phyloP scores from a whole-genome alignment of 1,140 invertebrate species.

The Archegozetes longisetosus region DNA sequence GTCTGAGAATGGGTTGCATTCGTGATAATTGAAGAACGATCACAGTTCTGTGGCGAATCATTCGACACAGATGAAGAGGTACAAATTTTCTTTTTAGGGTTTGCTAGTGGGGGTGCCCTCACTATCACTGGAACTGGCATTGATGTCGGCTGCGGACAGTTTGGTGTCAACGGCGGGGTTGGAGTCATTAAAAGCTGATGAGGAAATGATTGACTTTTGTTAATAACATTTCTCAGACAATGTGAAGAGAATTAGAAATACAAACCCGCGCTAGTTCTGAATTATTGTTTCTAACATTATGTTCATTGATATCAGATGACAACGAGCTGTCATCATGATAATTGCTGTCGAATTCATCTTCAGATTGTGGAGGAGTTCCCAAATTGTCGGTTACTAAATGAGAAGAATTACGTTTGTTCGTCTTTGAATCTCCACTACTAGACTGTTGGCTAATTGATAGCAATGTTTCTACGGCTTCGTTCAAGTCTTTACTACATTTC shows the following conservation, averaged over 20 bases:
- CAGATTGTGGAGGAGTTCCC: constrained; percentile 23
- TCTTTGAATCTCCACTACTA: neutral
- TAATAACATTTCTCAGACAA: constrained; percentile 21
- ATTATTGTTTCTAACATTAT: constrained; percentile 3
- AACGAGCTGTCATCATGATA: neutral
- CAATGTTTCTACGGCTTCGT: constrained; percentile 29
- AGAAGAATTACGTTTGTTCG: constrained; percentile 8
- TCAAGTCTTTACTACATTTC: neutral
- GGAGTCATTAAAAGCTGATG: constrained; percentile 31
- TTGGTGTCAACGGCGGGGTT: constrained; percentile 33
- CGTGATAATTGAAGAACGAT: neutral
- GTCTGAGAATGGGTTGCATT: neutral
- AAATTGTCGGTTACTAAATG: neutral
- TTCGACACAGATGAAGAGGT: neutral
- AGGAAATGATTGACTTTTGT: neutral
- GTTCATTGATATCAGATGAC: constrained; percentile 13
- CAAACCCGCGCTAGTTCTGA: constrained; percentile 20
- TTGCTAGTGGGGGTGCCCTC: constrained; percentile 35
- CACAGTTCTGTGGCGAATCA: neutral
- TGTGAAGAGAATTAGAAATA: no score
- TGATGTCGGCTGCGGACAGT: constrained; percentile 26
- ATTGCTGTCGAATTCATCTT: constrained; percentile 22
- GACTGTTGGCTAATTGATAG: constrained; percentile 21
- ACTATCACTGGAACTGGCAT: constrained; percentile 53
- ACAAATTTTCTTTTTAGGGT: neutral